Evolutionary conservation across 2,797 vertebrate genomes (phyloP).

Genomic region (Anguilla pacifica): DNA sequence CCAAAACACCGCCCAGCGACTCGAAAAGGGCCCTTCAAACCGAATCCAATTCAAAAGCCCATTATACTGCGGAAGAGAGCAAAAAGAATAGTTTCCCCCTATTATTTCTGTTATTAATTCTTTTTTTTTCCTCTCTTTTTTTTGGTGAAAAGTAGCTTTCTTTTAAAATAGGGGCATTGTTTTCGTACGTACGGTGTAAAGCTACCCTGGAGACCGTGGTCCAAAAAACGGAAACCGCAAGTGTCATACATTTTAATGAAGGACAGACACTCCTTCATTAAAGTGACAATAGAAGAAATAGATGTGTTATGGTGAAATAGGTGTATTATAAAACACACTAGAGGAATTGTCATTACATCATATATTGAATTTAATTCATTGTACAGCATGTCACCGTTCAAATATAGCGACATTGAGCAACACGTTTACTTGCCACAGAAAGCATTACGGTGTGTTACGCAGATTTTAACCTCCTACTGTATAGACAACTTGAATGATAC

Average conservation of each 20-base stretch:
- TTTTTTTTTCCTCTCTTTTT: not conserved
- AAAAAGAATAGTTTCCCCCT: not conserved
- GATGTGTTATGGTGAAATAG: not conserved
- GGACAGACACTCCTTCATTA: not conserved
- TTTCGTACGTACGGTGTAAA: not conserved
- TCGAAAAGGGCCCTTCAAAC: not conserved
- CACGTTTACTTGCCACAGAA: not conserved
- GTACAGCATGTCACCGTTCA: not conserved
- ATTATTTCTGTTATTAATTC: not conserved
- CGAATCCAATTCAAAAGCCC: conserved; percentile 12
- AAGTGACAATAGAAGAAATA: not conserved
- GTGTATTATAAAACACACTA: not conserved
- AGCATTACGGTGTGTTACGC: not conserved
- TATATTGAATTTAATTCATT: not conserved
- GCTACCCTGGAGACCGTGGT: not conserved
- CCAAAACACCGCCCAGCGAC: not conserved
- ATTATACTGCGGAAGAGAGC: not conserved
- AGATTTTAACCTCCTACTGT: not conserved
- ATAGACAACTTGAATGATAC: not conserved
- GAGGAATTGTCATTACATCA: not conserved
- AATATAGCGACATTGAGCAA: not conserved
- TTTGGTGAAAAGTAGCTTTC: not conserved
- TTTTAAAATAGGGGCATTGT: not conserved
- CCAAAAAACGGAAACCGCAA: not conserved
- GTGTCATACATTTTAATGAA: not conserved